Evolutionary conservation across 2,113 vertebrate species (phyloP).

Genomic region (Charina bottae): DNA sequence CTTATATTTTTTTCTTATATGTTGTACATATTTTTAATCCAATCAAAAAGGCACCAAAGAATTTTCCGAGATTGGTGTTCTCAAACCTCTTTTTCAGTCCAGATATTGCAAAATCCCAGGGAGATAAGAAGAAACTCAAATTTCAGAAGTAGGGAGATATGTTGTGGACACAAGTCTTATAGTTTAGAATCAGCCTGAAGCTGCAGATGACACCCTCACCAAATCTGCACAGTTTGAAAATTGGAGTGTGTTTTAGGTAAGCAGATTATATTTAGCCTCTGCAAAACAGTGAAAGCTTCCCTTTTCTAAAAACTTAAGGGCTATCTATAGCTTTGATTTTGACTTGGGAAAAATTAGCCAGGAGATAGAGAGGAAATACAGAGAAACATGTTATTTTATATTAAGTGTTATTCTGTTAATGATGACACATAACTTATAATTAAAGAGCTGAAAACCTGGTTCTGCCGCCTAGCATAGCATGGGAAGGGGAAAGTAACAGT

Average conservation of each 20-base stretch:
- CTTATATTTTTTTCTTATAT: too few relatives aligned
- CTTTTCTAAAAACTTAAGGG: background rate
- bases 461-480: too few relatives aligned
- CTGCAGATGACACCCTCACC: background rate
- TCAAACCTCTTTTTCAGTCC: too few relatives aligned
- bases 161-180: too few relatives aligned
- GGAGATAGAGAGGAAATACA: background rate
- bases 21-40: too few relatives aligned
- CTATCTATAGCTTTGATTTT: background rate
- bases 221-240: background rate
- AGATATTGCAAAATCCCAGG: too few relatives aligned
- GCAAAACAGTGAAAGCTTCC: background rate
- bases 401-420: background rate
- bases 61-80: too few relatives aligned
- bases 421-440: background rate
- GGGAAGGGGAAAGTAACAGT: too few relatives aligned
- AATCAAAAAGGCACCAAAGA: too few relatives aligned
- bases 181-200: background rate
- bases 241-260: background rate
- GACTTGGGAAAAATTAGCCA: background rate
- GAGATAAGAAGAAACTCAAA: rapidly evolving
- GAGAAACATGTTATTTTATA: background rate
- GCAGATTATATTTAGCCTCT: background rate
- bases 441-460: too few relatives aligned
- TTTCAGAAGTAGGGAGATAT: background rate